Conservation (phyloP, 2,888 invertebrate genomes). For the Amphimallon solstitiale region DNA sequence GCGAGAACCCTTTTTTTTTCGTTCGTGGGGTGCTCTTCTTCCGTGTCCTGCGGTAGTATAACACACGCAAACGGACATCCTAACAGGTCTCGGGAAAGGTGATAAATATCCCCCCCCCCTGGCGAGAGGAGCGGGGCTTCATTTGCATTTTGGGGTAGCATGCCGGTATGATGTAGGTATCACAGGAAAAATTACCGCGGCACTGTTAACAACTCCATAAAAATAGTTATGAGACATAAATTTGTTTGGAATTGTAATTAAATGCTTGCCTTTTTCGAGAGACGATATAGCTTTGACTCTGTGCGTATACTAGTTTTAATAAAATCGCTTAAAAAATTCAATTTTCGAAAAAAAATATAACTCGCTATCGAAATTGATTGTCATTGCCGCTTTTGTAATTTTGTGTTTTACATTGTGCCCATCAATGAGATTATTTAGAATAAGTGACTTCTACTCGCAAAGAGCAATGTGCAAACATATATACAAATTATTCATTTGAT, state of each 20-base stretch:
- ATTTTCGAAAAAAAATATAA: no score
- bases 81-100: conserved; percentile 4
- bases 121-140: conserved; percentile 11
- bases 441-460: no score
- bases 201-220: conserved; percentile 37
- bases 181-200: conserved; percentile 16
- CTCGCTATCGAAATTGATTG: no score
- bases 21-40: conserved; percentile 14
- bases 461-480: no score
- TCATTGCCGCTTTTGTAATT: no score
- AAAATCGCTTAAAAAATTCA: no score
- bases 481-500: no score
- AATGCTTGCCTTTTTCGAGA: neutral
- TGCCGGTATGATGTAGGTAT: neutral
- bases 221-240: conserved; percentile 34
- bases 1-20: conserved; percentile 26
- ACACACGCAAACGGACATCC: conserved; percentile 8
- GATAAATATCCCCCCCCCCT: conserved; percentile 26
- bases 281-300: no score
- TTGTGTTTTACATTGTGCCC: no score
- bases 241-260: conserved; percentile 9
- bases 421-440: no score
- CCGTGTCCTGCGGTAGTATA: conserved; percentile 6
- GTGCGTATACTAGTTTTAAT: no score
- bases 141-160: conserved; percentile 26